Evolutionary conservation across 2,113 vertebrate species (phyloP), one percentile per base, ranked within the genome.

Genomic region (Phalacrocorax carbo): DNA sequence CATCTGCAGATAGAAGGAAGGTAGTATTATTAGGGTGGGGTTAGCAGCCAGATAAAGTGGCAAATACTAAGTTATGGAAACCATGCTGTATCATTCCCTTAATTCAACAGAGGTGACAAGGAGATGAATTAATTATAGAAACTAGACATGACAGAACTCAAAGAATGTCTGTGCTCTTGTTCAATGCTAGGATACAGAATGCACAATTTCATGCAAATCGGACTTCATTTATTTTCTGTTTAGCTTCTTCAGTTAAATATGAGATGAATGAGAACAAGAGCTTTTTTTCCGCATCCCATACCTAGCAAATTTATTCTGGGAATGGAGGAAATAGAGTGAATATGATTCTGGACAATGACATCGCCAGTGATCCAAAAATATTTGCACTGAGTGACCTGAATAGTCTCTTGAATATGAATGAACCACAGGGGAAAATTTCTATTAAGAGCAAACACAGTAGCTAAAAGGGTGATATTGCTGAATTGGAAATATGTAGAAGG

Each of bases 191-290:
- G 92, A 94, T 83, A 91, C 80, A 72, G 92, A 92, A 95, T 94
- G 76, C 95, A 88, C 44, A 65, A 55, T 96, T 96, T 97, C 90
- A 97, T 96, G 96, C 89, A 96, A 96, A 96, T 96, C 82, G 82
- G 86, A 92, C 84, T 93, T 93, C 44, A 90, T 90, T 88, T 84
- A 83, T 96, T 91, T 57, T 60, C 19, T 62, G 29, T 75, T 95
- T 95, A 86, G 38, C 82, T 95, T 93, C 71, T 91, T 94, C 60
- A 27, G 78, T 93, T 86, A 92, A 96, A 93, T 86, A 83, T 20
- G 66, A 93, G 72, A 83, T 32, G 81, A 96, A 80, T 94, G 64
- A 95, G 58, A 96, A 68, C 23, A 83, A 85, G 88, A 72, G 84
- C 20, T 73, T 88, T 92, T 86, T 86, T 9, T 58, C 73, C 90